Percentiles rank a stretch among this genome's conserved stretches.
phyloP scores from a whole-genome alignment of 2,888 invertebrate species.

The Thyatira batis region DNA sequence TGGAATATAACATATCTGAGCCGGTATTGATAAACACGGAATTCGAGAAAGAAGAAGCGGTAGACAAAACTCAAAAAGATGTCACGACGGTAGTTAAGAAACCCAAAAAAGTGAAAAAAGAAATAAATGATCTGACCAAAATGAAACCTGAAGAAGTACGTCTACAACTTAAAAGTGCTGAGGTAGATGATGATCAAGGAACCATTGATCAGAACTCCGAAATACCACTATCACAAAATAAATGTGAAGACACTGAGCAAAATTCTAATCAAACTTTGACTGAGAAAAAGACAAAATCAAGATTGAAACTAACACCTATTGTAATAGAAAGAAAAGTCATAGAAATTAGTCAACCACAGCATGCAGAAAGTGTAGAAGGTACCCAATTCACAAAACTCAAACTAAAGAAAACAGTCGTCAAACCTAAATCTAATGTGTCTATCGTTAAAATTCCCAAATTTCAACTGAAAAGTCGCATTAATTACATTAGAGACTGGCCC shows the following conservation, averaged over 20 bases:
- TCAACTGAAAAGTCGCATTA: constrained; percentile 87
- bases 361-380: constrained; percentile 82
- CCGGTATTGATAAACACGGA: constrained; percentile 65
- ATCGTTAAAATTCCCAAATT: constrained; percentile 83
- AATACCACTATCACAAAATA: constrained; percentile 31
- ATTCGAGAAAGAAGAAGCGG: constrained; percentile 68
- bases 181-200: constrained; percentile 14
- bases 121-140: neutral
- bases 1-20: constrained; percentile 81
- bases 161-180: constrained; percentile 40
- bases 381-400: constrained; percentile 87
- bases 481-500: constrained; percentile 83
- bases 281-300: constrained; percentile 48
- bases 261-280: constrained; percentile 45
- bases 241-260: constrained; percentile 22
- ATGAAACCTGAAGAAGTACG: constrained; percentile 13
- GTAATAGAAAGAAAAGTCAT: constrained; percentile 85
- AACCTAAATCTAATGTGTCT: constrained; percentile 72
- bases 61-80: constrained; percentile 83
- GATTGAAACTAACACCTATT: constrained; percentile 72
- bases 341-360: constrained; percentile 84
- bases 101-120: constrained; percentile 1
- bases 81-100: constrained; percentile 86
- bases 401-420: constrained; percentile 83
- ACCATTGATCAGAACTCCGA: constrained; percentile 23